These are phyloP conservation scores for Melieria crassipennis DNA, from an alignment of 2,888 invertebrate species.

Conservation along the genomic window DNA sequence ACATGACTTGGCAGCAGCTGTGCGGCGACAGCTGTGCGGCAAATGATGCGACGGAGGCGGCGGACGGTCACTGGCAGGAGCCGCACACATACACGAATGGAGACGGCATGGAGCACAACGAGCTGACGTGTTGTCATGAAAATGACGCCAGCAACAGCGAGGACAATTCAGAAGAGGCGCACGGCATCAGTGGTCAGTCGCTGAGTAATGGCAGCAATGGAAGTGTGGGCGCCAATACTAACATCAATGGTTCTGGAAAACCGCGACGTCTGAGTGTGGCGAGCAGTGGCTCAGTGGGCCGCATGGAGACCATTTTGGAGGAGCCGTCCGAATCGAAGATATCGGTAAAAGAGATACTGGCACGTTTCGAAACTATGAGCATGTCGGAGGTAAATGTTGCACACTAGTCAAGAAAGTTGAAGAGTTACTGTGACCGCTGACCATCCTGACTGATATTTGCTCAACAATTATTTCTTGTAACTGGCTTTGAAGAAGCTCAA, in stretches of 20 bases:
- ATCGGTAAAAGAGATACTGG: slow-evolving; percentile 84
- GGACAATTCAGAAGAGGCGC: slow-evolving; percentile 3
- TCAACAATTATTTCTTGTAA: no score
- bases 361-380: slow-evolving; percentile 79
- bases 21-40: no score
- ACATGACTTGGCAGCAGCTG: no score
- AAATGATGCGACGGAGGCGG: no score
- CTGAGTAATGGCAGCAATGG: background rate
- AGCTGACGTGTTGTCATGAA: background rate
- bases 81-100: no score
- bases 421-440: no score
- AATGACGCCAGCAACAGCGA: slow-evolving; percentile 17
- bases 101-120: no score
- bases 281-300: slow-evolving; percentile 70
- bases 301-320: slow-evolving; percentile 86
- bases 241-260: slow-evolving; percentile 43
- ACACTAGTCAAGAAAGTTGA: no score
- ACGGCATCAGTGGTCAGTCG: background rate
- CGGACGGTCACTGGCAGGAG: no score
- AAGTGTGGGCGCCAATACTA: slow-evolving; percentile 10
- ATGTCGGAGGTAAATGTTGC: slow-evolving; percentile 59
- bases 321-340: slow-evolving; percentile 82
- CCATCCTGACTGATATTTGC: no score
- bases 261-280: slow-evolving; percentile 63
- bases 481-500: no score